Evolutionary conservation across 2,113 vertebrate species (phyloP).

Genomic region (Chamaetylas fuelleborni): DNA sequence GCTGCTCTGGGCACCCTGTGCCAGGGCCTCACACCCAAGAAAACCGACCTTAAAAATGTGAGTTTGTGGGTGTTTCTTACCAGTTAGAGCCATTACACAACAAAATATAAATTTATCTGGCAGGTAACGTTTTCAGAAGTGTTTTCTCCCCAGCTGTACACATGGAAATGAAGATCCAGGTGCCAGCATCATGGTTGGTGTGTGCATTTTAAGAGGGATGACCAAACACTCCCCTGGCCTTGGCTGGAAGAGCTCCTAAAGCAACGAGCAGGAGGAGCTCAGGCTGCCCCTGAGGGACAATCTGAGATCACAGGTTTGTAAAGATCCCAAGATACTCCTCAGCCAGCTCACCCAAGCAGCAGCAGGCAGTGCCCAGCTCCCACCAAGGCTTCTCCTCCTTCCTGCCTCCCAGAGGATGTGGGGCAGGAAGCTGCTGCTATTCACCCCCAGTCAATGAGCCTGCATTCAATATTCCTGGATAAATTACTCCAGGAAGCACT

Average conservation of each 20-base stretch:
- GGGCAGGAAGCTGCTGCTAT: not conserved
- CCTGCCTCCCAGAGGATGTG: not conserved
- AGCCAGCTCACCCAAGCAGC: not conserved
- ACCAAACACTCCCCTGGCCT: not conserved
- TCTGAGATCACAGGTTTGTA: accelerated
- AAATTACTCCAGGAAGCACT: constrained; percentile 6
- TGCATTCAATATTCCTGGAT: not conserved
- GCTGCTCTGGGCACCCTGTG: not conserved
- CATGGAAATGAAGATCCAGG: accelerated
- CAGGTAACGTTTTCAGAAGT: accelerated
- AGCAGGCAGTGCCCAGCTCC: not conserved
- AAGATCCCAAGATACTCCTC: not conserved
- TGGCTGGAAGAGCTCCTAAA: not conserved
- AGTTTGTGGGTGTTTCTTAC: not conserved
- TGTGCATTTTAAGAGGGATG: not conserved
- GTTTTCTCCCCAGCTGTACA: not conserved
- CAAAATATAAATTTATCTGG: accelerated
- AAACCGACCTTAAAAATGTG: not conserved
- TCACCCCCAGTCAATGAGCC: not conserved
- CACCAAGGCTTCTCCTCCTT: not conserved
- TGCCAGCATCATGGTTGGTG: too few relatives aligned
- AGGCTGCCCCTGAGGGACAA: accelerated
- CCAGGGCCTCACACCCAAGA: not conserved
- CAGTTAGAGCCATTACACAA: not conserved
- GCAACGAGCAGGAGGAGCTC: not conserved